phyloP scores from a whole-genome alignment of 2,888 invertebrate species.

The Parnassius apollo region DNA sequence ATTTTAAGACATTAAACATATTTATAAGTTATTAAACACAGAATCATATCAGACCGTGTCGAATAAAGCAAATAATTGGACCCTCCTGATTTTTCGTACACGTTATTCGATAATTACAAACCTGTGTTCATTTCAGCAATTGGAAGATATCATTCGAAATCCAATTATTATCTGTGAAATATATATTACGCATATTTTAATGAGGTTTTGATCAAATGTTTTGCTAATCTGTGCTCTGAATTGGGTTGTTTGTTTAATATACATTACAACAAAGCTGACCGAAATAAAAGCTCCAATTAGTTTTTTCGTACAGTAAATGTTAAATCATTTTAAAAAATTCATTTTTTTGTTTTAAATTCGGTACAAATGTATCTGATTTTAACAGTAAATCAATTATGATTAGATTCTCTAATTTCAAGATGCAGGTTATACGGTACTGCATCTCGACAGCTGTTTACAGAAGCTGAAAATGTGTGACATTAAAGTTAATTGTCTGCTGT shows the following conservation, averaged over 20 bases:
- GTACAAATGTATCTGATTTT: too few species aligned
- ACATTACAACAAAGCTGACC: constrained; percentile 5
- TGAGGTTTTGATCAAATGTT: constrained; percentile 14
- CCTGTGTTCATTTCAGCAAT: constrained; percentile 3
- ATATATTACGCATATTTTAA: constrained; percentile 14
- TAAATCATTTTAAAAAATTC: too few species aligned
- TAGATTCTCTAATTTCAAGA: too few species aligned
- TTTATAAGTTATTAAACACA: neutral
- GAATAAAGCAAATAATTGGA: neutral
- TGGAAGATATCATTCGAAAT: constrained; percentile 1
- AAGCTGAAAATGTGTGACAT: too few species aligned
- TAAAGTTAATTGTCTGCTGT: too few species aligned
- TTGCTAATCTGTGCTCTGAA: constrained; percentile 8
- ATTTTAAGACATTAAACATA: too few species aligned
- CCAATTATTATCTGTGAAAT: constrained; percentile 13
- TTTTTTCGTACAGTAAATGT: too few species aligned
- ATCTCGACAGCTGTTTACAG: too few species aligned
- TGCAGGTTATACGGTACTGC: too few species aligned
- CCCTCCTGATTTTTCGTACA: constrained; percentile 7
- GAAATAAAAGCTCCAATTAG: too few species aligned
- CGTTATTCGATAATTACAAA: constrained; percentile 23
- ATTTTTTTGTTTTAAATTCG: too few species aligned
- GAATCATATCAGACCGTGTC: neutral
- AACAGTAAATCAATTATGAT: too few species aligned
- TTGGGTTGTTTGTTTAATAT: constrained; percentile 3